Evolutionary conservation across 2,797 vertebrate species (phyloP).

Genomic region (Aselliscus stoliczkanus): DNA sequence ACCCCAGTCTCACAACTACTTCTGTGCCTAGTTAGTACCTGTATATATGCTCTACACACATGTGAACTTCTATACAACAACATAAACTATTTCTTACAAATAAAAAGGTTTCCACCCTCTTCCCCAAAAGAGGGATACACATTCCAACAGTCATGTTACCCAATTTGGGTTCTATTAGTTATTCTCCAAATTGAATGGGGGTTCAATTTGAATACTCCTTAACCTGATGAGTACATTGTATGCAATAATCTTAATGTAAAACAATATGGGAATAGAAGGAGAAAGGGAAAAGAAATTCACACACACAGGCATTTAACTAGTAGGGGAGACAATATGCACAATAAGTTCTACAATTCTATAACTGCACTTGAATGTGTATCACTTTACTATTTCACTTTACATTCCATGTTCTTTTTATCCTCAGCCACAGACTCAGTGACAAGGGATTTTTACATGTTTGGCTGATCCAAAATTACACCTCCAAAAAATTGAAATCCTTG

Average conservation of each 20-base stretch:
- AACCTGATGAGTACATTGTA: background rate
- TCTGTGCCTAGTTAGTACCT: background rate
- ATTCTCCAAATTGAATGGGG: background rate
- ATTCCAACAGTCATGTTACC: background rate
- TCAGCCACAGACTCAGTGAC: background rate
- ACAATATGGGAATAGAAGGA: background rate
- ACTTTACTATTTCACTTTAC: background rate
- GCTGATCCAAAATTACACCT: rapidly evolving
- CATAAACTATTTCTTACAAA: background rate
- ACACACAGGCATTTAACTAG: background rate
- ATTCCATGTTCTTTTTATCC: background rate
- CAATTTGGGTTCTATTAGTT: background rate
- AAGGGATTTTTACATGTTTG: background rate
- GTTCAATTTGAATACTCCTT: background rate
- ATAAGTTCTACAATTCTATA: background rate
- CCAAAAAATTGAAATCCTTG: background rate
- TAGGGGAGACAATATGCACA: background rate
- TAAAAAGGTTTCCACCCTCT: background rate
- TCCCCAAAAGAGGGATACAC: background rate
- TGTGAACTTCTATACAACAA: background rate
- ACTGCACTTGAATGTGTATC: background rate
- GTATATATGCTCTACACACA: background rate
- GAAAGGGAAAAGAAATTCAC: background rate
- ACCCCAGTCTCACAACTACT: background rate
- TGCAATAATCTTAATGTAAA: background rate